Conservation (phyloP, 64 coral and sea anemone species). For the Porites lutea region DNA sequence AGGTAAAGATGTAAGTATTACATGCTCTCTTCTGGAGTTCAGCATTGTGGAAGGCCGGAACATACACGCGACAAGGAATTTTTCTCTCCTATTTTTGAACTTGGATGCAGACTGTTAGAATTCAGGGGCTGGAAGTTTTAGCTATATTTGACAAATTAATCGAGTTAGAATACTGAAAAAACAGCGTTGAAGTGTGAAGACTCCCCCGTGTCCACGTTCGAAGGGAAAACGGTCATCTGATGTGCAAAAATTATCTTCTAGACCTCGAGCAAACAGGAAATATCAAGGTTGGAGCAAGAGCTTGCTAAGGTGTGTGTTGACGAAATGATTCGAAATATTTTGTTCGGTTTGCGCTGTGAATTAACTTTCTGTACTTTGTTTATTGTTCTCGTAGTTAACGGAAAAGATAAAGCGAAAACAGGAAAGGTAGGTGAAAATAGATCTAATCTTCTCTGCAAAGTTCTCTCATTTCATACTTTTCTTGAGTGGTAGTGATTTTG, state of each 20-base stretch:
- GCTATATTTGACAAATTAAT: too few relatives aligned
- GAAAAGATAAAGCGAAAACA: conserved; percentile 97
- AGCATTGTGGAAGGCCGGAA: too few relatives aligned
- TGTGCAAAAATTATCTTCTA: background rate
- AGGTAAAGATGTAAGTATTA: too few relatives aligned
- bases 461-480: background rate
- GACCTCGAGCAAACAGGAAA: conserved; percentile 54
- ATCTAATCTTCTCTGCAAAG: background rate
- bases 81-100: too few relatives aligned
- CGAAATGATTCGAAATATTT: background rate
- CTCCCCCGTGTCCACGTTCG: too few relatives aligned
- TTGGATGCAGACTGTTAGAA: too few relatives aligned
- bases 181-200: too few relatives aligned
- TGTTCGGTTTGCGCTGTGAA: background rate
- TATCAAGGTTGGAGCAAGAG: conserved; percentile 49
- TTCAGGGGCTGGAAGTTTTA: too few relatives aligned
- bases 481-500: background rate
- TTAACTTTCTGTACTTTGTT: background rate
- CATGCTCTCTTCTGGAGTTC: too few relatives aligned
- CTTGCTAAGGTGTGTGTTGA: conserved; percentile 25
- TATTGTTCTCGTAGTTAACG: conserved; percentile 65
- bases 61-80: too few relatives aligned
- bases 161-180: too few relatives aligned
- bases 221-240: too few relatives aligned
- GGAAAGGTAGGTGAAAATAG: conserved; percentile 72